These are phyloP conservation scores for Arrhopalites spinosus DNA, from an alignment of 2,888 invertebrate genomes.

Conservation along the genomic window DNA sequence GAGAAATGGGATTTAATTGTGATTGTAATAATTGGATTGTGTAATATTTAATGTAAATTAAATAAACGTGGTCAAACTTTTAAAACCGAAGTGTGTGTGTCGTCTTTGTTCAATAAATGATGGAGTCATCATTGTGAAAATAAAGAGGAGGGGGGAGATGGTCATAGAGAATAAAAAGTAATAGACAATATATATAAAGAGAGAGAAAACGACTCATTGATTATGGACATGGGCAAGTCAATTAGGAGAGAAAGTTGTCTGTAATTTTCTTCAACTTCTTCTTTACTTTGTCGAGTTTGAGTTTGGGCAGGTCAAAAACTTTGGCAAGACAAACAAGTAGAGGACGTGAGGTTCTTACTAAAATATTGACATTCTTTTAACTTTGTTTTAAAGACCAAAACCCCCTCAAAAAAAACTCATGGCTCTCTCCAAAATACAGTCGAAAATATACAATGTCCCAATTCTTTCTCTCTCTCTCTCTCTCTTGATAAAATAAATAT, in stretches of 20 bases:
- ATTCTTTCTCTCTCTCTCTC: not conserved
- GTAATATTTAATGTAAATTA: not conserved
- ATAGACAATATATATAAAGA: not conserved
- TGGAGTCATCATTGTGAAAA: no score
- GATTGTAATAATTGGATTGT: not conserved
- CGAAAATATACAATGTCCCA: not conserved
- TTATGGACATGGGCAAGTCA: not conserved
- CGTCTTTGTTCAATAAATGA: no score
- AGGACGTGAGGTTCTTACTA: not conserved
- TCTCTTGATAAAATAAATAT: not conserved
- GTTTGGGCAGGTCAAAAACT: conserved; percentile 1
- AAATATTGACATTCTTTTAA: conserved; percentile 1
- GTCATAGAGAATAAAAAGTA: not conserved
- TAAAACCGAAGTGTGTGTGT: no score
- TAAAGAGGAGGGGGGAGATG: not conserved
- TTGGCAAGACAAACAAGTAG: not conserved
- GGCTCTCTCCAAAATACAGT: not conserved
- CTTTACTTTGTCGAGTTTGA: no score
- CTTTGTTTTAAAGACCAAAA: conserved; percentile 3
- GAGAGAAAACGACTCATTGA: not conserved
- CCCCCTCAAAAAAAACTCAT: not conserved
- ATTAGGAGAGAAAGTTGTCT: no score
- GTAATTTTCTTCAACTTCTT: no score
- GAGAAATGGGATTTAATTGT: not conserved
- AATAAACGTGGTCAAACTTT: no score